Percentiles rank a stretch among this genome's conserved stretches.
Evolutionary conservation across 1,140 invertebrate genomes (phyloP).

Genomic region (Trachymyrmex septentrionalis): DNA sequence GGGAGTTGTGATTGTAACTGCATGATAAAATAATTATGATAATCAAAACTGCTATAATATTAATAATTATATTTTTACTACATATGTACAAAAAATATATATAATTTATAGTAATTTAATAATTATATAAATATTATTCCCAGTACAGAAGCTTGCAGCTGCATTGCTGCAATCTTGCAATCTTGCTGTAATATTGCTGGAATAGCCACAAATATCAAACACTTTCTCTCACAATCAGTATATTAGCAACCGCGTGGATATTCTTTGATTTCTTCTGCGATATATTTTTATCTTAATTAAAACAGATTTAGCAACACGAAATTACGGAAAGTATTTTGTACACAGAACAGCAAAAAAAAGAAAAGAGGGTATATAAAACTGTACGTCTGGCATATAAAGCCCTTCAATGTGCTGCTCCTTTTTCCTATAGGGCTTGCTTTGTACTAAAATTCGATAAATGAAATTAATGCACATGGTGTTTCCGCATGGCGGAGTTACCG

Average conservation of each 20-base stretch:
- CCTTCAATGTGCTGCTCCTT: neutral
- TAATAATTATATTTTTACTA: no score
- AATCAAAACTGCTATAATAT: no score
- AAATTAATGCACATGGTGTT: slow-evolving; percentile 52
- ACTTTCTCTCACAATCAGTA: no score
- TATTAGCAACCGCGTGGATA: neutral
- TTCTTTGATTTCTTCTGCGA: neutral
- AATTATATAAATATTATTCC: no score
- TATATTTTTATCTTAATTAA: neutral
- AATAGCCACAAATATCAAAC: no score
- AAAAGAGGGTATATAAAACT: neutral
- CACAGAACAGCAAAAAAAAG: neutral
- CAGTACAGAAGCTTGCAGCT: no score
- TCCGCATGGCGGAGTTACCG: slow-evolving; percentile 29
- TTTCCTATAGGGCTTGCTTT: neutral
- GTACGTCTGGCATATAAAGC: neutral
- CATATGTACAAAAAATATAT: no score
- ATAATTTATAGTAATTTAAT: no score
- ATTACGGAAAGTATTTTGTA: neutral
- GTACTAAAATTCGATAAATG: slow-evolving; percentile 52
- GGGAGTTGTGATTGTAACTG: no score
- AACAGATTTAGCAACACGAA: neutral
- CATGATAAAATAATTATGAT: no score
- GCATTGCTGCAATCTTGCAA: no score
- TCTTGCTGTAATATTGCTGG: no score